Percentiles rank a stretch among this genome's conserved stretches.
phyloP scores from a whole-genome alignment of 2,888 invertebrate species.

The Drymonia ruficornis region DNA sequence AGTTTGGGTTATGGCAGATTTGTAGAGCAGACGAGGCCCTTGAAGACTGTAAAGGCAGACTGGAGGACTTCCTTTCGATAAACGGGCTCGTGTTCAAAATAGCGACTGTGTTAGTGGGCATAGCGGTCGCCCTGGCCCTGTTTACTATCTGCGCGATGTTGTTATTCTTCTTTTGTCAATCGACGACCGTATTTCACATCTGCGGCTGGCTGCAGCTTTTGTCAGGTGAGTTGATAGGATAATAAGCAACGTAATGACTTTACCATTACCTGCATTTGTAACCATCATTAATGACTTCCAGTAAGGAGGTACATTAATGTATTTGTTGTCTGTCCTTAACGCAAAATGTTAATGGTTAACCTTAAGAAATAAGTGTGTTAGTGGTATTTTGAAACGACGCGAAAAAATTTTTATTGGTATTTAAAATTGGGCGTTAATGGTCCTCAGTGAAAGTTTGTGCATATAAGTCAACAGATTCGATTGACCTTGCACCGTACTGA shows the following conservation, averaged over 20 bases:
- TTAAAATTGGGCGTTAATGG: slow-evolving; percentile 22
- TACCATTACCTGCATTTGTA: neutral
- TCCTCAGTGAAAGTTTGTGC: slow-evolving; percentile 53
- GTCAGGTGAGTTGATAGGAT: slow-evolving; percentile 89
- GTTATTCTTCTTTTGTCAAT: slow-evolving; percentile 96
- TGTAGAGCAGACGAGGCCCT: slow-evolving; percentile 91
- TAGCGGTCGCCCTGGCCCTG: slow-evolving; percentile 93
- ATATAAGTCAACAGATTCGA: slow-evolving; percentile 32
- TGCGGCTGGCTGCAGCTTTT: slow-evolving; percentile 98
- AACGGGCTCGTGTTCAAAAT: slow-evolving; percentile 93
- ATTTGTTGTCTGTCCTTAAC: neutral
- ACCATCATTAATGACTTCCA: neutral
- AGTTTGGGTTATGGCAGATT: slow-evolving; percentile 96
- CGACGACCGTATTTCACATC: slow-evolving; percentile 95
- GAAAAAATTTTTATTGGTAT: slow-evolving; percentile 13
- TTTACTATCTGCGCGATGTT: slow-evolving; percentile 95
- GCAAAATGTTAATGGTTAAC: neutral
- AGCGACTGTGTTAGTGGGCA: slow-evolving; percentile 94
- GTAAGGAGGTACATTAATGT: too few relatives aligned
- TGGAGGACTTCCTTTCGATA: slow-evolving; percentile 93
- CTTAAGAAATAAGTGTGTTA: slow-evolving; percentile 9
- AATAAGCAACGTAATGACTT: neutral
- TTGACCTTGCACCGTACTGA: slow-evolving; percentile 50
- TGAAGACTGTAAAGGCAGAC: slow-evolving; percentile 93
- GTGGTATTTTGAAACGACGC: slow-evolving; percentile 13